phyloP scores from a whole-genome alignment of 2,888 invertebrate species.

The Alcis repandata region DNA sequence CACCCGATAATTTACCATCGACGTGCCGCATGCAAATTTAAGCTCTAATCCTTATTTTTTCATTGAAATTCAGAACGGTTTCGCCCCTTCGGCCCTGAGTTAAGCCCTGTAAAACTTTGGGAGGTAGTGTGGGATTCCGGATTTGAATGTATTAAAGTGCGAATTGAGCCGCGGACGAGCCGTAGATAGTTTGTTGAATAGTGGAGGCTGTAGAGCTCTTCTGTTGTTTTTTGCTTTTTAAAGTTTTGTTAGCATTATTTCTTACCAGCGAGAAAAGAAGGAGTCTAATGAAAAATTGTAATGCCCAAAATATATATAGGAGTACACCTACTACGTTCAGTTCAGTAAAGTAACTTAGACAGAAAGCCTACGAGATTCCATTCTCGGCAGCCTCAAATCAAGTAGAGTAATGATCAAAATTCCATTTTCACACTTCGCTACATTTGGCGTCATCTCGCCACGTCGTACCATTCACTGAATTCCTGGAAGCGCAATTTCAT shows the following conservation, averaged over 20 bases:
- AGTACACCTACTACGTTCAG: too few relatives aligned
- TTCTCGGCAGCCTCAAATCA: constrained; percentile 22
- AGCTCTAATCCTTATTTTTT: constrained; percentile 68
- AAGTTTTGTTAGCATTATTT: too few relatives aligned
- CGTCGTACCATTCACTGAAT: constrained; percentile 50
- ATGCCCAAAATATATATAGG: too few relatives aligned
- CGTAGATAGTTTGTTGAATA: too few relatives aligned
- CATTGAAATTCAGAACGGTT: constrained; percentile 57
- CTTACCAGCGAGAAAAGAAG: too few relatives aligned
- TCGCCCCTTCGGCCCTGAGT: constrained; percentile 42
- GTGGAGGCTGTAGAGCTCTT: too few relatives aligned
- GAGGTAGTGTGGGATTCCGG: constrained; percentile 25
- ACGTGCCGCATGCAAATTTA: constrained; percentile 74
- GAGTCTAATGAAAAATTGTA: too few relatives aligned
- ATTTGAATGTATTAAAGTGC: constrained; percentile 36
- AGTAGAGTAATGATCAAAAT: constrained; percentile 43
- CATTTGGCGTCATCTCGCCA: constrained; percentile 37
- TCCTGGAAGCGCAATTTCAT: constrained; percentile 72
- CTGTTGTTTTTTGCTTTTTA: too few relatives aligned
- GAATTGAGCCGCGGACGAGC: too few relatives aligned
- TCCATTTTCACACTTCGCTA: constrained; percentile 46
- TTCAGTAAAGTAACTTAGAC: not conserved
- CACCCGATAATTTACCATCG: constrained; percentile 76
- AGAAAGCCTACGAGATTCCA: not conserved
- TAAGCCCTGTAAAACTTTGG: constrained; percentile 40